Percentiles rank a stretch among this genome's conserved stretches.
Evolutionary conservation across 2,888 invertebrate genomes (phyloP).

Genomic region (Apodemia mormo): DNA sequence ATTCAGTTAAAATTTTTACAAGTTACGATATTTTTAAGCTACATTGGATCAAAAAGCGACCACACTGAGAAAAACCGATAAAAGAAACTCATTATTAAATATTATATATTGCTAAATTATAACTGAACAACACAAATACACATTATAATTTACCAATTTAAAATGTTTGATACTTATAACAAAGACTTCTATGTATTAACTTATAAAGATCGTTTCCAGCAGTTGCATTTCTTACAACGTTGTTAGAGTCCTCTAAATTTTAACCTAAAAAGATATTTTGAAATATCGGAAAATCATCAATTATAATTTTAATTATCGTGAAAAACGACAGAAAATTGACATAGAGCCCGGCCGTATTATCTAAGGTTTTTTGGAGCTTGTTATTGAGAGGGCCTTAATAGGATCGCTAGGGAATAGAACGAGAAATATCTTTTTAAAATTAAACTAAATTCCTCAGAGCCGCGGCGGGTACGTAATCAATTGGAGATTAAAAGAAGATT

Average conservation of each 20-base stretch:
- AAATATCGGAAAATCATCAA: not conserved
- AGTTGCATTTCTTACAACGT: not conserved
- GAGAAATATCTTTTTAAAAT: slow-evolving; percentile 60
- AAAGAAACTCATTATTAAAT: too few relatives aligned
- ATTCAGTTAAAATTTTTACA: too few relatives aligned
- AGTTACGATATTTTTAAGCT: too few relatives aligned
- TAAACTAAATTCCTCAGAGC: slow-evolving; percentile 50
- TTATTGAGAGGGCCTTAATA: slow-evolving; percentile 52
- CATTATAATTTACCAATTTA: too few relatives aligned
- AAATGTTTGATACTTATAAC: too few relatives aligned
- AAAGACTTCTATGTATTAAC: too few relatives aligned
- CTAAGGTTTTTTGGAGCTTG: slow-evolving; percentile 36
- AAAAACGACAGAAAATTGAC: slow-evolving; percentile 12
- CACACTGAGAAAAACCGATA: too few relatives aligned
- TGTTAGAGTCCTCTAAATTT: not conserved
- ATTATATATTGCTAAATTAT: too few relatives aligned
- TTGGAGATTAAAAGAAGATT: slow-evolving; percentile 56
- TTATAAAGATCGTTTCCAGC: too few relatives aligned
- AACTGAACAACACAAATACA: too few relatives aligned
- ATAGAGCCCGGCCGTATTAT: slow-evolving; percentile 21
- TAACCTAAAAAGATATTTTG: not conserved
- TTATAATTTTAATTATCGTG: slow-evolving; percentile 4
- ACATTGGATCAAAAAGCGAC: too few relatives aligned
- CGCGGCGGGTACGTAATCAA: slow-evolving; percentile 51
- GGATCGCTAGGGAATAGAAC: slow-evolving; percentile 56